Conservation (phyloP, 2,797 vertebrate species). For the Chiroxiphia lanceolata region DNA sequence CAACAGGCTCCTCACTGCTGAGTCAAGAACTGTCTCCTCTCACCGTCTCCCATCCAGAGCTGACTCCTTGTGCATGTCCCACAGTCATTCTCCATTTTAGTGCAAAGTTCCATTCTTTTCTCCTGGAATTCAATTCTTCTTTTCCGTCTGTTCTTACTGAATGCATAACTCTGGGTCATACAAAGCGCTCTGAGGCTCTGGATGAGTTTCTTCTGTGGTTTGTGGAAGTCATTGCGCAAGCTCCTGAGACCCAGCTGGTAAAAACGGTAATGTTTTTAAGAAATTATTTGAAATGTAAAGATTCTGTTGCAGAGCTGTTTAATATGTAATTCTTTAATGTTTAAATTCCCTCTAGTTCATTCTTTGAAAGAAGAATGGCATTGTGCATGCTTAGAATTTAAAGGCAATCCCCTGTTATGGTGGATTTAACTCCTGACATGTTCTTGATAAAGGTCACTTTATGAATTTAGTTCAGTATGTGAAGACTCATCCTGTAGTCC, state of each 20-base stretch:
- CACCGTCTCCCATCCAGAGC: background rate
- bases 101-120: background rate
- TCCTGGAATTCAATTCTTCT: background rate
- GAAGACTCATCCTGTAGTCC: background rate
- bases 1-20: background rate
- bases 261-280: background rate
- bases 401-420: background rate
- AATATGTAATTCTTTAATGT: background rate
- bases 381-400: background rate
- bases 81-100: background rate
- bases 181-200: background rate
- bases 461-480: background rate
- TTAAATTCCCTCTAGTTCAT: background rate
- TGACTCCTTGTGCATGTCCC: background rate
- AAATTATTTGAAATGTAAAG: background rate
- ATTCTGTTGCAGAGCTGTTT: background rate
- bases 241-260: background rate
- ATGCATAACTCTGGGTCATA: background rate
- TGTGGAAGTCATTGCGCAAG: background rate
- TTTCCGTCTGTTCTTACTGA: background rate
- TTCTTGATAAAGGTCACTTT: background rate
- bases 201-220: background rate
- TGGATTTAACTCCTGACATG: background rate
- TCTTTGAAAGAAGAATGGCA: background rate
- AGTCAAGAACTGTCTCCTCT: background rate